Evolutionary conservation across 1,140 invertebrate genomes (phyloP).

Genomic region (Gerris buenoi): DNA sequence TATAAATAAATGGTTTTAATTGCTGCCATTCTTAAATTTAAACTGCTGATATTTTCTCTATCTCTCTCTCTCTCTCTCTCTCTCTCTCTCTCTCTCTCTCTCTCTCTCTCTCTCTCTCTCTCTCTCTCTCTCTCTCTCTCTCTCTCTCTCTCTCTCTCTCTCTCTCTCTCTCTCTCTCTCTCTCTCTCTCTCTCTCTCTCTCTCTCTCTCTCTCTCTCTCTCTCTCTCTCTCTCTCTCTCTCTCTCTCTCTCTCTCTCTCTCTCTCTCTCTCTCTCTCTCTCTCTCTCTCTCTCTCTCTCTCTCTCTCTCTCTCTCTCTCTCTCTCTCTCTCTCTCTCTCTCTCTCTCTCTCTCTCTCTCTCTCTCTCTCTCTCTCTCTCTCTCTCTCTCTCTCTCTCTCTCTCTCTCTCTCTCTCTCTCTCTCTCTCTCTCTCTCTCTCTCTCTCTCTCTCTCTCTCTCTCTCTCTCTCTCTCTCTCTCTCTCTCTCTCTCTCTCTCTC

Average conservation of each 20-base stretch:
- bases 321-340: neutral
- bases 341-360: neutral
- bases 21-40: too few species aligned
- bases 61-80: too few species aligned
- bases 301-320: neutral
- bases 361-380: neutral
- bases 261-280: neutral
- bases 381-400: neutral
- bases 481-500: neutral
- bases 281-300: neutral
- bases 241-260: slow-evolving; percentile 6
- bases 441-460: slow-evolving; percentile 4
- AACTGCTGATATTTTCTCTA: too few species aligned
- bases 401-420: slow-evolving; percentile 2
- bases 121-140: slow-evolving; percentile 6
- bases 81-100: too few species aligned
- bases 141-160: slow-evolving; percentile 6
- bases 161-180: slow-evolving; percentile 6
- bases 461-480: neutral
- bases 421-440: neutral
- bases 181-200: slow-evolving; percentile 6
- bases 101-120: too few species aligned
- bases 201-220: slow-evolving; percentile 5
- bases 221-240: slow-evolving; percentile 2
- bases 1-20: too few species aligned